A percentile compares a stretch with the other conserved stretches of the same genome.
Evolutionary conservation across 2,797 vertebrate genomes (phyloP).

Genomic region (Gambusia yucatana): DNA sequence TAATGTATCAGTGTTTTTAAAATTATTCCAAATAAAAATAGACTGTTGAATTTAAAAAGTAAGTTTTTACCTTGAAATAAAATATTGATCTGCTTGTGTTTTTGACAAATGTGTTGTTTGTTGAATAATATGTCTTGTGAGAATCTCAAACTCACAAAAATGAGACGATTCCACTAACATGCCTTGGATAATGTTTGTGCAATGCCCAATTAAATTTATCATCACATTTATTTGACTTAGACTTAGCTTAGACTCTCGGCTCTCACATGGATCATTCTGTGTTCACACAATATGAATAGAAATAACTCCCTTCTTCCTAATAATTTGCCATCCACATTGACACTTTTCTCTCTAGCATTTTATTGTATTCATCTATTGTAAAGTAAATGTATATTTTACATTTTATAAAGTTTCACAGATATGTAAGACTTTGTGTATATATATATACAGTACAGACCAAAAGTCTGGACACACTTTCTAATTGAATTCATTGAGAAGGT

Average conservation of each 20-base stretch:
- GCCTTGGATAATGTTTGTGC: background rate
- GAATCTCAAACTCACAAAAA: background rate
- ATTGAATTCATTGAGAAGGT: too few relatives aligned
- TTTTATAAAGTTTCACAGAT: too few relatives aligned
- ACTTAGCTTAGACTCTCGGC: background rate
- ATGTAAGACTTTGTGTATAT: too few relatives aligned
- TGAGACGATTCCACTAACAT: background rate
- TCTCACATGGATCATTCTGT: too few relatives aligned
- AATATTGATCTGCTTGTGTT: background rate
- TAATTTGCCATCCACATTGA: background rate
- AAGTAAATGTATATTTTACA: too few relatives aligned
- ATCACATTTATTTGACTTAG: background rate
- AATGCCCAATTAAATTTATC: background rate
- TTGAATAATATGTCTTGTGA: background rate
- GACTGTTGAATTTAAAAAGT: background rate
- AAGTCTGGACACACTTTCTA: too few relatives aligned
- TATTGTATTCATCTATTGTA: too few relatives aligned
- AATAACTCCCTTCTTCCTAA: background rate
- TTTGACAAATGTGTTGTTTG: background rate
- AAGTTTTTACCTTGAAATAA: background rate
- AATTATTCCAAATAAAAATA: background rate
- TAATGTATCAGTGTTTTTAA: background rate
- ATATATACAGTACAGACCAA: too few relatives aligned
- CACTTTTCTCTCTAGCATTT: too few relatives aligned
- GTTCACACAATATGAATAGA: background rate